Evolutionary conservation across 1,140 invertebrate genomes (phyloP), one percentile per base, ranked within the genome.

Genomic region (Camponotus floridanus): DNA sequence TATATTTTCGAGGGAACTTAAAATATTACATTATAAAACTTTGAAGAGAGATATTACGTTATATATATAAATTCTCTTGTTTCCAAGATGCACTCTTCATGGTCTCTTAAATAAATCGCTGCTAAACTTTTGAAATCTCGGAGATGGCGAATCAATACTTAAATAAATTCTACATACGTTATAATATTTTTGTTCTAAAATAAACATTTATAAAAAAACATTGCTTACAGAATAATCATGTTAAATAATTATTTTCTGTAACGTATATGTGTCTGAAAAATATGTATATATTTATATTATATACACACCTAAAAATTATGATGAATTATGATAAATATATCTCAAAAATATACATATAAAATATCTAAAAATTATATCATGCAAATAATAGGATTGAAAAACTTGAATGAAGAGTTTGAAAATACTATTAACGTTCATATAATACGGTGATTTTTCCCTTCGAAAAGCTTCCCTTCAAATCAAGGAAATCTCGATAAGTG

Each of bases 401-500:
- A 21, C 39, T 8, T 26, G 55, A 42, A 80, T 51, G 4, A 68
- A 48, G 64, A 57, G 21, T 31, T 13, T 36, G 42, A 39, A 8
- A 71, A 33, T 78, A 21, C 48, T n/a, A 18, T 9, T 13, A 36
- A 15, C 31, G n/a, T 51, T 15, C 15, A 33, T 39, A 80, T 39
- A 71, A 83, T n/a, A 21, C 13, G 39, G 42, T 48, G 26, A 83
- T 74, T 61, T 62, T 33, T 59, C n/a, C 55, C 4, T 18, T 51
- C 15, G 5, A 18, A 5, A 15, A 51, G 48, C 4, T 51, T 51
- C 18, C 48, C 48, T 51, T 18, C 13, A 15, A 26, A 74, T 83
- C 36, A 51, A 73, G 11, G 4, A 15, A 68, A 39, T 26, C 13
- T 42, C 59, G 15, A 9, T 31, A 39, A 31, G 26, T 33, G 39